Percentiles rank a stretch among this genome's conserved stretches.
phyloP scores from a whole-genome alignment of 2,888 invertebrate species.

The Epistrophella euchroma region DNA sequence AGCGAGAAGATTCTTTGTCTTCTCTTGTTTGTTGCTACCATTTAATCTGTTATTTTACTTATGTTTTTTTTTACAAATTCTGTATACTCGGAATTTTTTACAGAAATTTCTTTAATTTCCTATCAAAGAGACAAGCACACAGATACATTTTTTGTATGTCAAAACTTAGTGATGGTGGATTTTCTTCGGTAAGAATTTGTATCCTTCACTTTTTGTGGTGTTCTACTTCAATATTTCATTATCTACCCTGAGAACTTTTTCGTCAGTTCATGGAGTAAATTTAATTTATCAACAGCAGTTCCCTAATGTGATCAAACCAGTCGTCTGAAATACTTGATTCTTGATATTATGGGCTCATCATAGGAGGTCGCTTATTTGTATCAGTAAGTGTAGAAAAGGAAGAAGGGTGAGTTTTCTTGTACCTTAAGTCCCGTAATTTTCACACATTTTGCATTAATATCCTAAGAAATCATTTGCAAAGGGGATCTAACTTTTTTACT shows the following conservation, averaged over 20 bases:
- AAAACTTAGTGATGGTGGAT: conserved; percentile 54
- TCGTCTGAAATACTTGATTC: conserved; percentile 66
- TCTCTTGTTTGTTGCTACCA: conserved; percentile 41
- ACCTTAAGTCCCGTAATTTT: conserved; percentile 46
- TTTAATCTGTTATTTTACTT: conserved; percentile 49
- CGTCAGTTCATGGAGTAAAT: conserved; percentile 48
- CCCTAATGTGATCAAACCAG: conserved; percentile 66
- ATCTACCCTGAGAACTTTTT: conserved; percentile 84
- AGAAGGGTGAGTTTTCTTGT: conserved; percentile 50
- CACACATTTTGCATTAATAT: conserved; percentile 65
- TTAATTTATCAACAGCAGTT: conserved; percentile 37
- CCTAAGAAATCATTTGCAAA: conserved; percentile 41
- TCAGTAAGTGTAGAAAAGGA: conserved; percentile 30
- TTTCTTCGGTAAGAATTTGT: conserved; percentile 44
- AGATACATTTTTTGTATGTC: conserved; percentile 78
- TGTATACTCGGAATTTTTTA: conserved; percentile 29
- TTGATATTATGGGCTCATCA: conserved; percentile 41
- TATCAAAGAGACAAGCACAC: conserved; percentile 10
- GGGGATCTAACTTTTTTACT: conserved; percentile 3
- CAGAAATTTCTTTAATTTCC: not conserved
- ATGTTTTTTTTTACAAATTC: conserved; percentile 23
- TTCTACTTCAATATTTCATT: conserved; percentile 80
- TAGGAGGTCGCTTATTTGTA: conserved; percentile 57
- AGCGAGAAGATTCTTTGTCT: conserved; percentile 27
- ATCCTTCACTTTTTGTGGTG: conserved; percentile 34